Percentiles rank a stretch among this genome's conserved stretches.
Evolutionary conservation across 1,140 invertebrate species (phyloP).

Genomic region (Archegozetes longisetosus): DNA sequence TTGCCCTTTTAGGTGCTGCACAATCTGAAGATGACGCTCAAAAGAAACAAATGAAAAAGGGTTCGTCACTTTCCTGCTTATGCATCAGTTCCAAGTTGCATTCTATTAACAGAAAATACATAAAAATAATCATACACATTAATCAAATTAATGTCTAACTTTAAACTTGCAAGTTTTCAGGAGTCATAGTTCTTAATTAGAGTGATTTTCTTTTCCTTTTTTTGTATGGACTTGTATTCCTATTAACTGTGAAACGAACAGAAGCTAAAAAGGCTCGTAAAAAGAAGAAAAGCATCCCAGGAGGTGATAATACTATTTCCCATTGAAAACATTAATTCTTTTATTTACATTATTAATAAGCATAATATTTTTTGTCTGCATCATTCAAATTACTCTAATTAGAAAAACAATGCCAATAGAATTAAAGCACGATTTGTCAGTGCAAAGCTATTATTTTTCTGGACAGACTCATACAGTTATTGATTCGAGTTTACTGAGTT

Average conservation of each 20-base stretch:
- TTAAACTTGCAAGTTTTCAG: no score
- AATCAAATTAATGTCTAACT: no score
- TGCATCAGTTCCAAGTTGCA: neutral
- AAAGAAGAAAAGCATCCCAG: slow-evolving; percentile 20
- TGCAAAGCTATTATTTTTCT: no score
- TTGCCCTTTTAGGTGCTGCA: slow-evolving; percentile 88
- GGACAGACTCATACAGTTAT: no score
- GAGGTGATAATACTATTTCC: slow-evolving; percentile 12
- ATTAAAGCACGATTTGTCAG: no score
- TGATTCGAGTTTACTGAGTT: neutral
- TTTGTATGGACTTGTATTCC: neutral
- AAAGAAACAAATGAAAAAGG: slow-evolving; percentile 86
- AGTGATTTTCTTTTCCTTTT: neutral
- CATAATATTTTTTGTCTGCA: no score
- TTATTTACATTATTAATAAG: no score
- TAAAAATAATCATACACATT: no score
- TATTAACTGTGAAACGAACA: neutral
- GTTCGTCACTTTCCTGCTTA: neutral
- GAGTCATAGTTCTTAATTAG: neutral
- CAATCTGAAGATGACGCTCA: slow-evolving; percentile 78
- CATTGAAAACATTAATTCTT: neutral
- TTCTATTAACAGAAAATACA: no score
- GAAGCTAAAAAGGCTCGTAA: slow-evolving; percentile 21
- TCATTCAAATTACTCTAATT: no score
- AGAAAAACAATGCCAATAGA: no score